Evolutionary conservation across 2,113 vertebrate genomes (phyloP).

Genomic region (Upupa epops): DNA sequence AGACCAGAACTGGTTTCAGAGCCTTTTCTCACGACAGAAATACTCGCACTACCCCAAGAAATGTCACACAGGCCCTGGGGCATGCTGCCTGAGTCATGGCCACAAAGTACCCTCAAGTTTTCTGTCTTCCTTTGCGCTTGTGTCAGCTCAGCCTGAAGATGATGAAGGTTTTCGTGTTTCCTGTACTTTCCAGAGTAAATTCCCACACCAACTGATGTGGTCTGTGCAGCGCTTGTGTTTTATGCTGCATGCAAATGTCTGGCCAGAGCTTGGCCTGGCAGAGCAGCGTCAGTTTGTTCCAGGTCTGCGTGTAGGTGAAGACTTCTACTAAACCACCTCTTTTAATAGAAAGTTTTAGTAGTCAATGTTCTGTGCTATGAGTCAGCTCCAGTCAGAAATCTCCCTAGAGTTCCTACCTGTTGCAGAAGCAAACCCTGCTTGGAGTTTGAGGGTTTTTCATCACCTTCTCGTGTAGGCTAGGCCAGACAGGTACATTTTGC

Average conservation of each 20-base stretch:
- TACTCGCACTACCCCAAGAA: background rate
- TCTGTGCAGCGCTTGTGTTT: background rate
- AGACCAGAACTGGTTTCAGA: background rate
- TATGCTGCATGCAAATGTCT: constrained; percentile 5
- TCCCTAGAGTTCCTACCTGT: constrained; percentile 16
- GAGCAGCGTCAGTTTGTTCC: background rate
- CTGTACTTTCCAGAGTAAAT: constrained; percentile 54
- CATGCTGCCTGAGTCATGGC: background rate
- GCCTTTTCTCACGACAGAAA: background rate
- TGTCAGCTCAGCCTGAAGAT: background rate
- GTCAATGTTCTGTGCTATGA: background rate
- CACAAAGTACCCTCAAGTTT: background rate
- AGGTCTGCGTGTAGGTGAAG: constrained; percentile 6
- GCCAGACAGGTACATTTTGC: constrained; percentile 11
- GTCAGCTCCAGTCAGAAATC: constrained; percentile 20
- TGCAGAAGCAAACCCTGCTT: background rate
- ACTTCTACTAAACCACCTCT: background rate
- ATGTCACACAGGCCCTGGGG: background rate
- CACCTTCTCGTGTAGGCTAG: background rate
- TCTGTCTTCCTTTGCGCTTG: background rate
- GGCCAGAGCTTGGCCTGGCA: background rate
- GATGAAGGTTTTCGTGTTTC: background rate
- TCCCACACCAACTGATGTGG: background rate
- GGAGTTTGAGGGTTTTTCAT: background rate
- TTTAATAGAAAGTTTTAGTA: background rate